Evolutionary conservation across 2,888 invertebrate genomes (phyloP), one percentile per base, ranked within the genome.

Genomic region (Teleiodes luculella): DNA sequence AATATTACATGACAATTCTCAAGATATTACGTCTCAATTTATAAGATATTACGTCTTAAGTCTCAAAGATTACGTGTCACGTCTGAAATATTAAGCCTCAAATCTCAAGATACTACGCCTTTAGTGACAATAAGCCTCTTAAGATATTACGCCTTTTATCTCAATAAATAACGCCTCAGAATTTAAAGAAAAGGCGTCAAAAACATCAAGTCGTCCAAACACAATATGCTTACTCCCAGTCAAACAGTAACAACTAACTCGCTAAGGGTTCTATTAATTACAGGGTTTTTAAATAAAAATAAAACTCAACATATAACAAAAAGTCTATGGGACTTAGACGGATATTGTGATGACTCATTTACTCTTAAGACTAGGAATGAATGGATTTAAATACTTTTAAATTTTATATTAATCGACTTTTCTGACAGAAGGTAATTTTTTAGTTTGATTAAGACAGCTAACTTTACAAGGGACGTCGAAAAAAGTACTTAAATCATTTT

Each of bases 221-320:
- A 41, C 39, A 35, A n/a, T n/a, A 41, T 52, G 66, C 66, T 55
- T 64, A 76, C 78, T 73, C 74, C 75, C 80, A 74, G 76, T 74
- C 76, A 75, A 74, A 72, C 56, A 62, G 58, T 70, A 67, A 68
- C 69, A 66, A 76, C 86, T 88, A 88, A 80, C 72, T 80, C 73
- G 86, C 88, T 88, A 88, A 83, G 83, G 88, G 87, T 69, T 76
- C 80, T 86, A 86, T 80, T 73, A 63, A 68, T 71, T 84, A 82
- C 88, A 88, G 88, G 88, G 88, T 76, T 76, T 86, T 74, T 20
- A 48, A 54, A 36, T 13, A 37, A 68, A 53, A 63, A 55, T 37
- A 67, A 61, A 51, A 58, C 65, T 66, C 56, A 56, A 18, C 55
- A 64, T 60, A 57, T 63, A 71, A 58, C 60, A 16, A 53, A 57